Conservation (phyloP, 2,888 invertebrate genomes). For the Heliconius charithonia region DNA sequence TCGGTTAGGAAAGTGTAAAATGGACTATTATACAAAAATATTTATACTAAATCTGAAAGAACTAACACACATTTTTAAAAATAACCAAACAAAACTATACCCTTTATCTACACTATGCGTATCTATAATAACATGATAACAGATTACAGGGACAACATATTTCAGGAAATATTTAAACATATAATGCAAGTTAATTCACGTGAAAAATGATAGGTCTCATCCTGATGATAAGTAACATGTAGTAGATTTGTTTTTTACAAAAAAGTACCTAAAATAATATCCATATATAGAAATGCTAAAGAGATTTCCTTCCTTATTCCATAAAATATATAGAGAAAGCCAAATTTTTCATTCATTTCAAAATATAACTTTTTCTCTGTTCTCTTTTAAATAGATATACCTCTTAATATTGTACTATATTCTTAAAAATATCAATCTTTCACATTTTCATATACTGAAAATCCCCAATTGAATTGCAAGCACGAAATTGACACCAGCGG, state of each 20-base stretch:
- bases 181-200: slow-evolving; percentile 26
- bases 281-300: not conserved
- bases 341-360: not conserved
- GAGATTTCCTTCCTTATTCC: not conserved
- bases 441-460: slow-evolving; percentile 18
- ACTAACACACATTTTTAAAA: too few species aligned
- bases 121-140: slow-evolving; percentile 17
- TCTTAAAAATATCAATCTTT: not conserved
- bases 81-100: too few species aligned
- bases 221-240: not conserved
- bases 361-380: not conserved
- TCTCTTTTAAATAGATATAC: not conserved
- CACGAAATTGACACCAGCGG: slow-evolving; percentile 56
- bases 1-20: not conserved
- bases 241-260: not conserved
- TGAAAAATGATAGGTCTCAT: slow-evolving; percentile 3
- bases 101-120: slow-evolving; percentile 10
- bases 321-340: not conserved
- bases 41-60: too few species aligned
- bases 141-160: slow-evolving; percentile 20
- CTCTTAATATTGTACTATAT: not conserved
- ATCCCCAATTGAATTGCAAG: slow-evolving; percentile 53
- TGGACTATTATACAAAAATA: not conserved
- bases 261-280: not conserved
- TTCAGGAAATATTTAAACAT: slow-evolving; percentile 21